Percentiles rank a stretch among this genome's conserved stretches.
Evolutionary conservation across 2,113 vertebrate species (phyloP).

Genomic region (Saguinus midas): DNA sequence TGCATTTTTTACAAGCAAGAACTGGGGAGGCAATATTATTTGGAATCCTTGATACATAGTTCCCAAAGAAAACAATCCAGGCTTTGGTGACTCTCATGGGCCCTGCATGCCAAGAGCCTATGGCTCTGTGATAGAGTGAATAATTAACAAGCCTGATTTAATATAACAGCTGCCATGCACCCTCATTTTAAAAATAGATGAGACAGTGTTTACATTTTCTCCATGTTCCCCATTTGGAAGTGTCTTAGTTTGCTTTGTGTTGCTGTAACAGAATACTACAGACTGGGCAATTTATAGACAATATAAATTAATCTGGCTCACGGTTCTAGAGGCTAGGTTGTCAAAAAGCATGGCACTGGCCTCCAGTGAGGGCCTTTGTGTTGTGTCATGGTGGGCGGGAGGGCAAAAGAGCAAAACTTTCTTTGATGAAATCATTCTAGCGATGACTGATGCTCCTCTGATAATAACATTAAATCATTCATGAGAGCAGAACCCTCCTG

Average conservation of each 20-base stretch:
- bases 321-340: neutral
- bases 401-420: neutral
- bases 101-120: fast-evolving
- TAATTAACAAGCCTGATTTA: neutral
- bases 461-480: neutral
- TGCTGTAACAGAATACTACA: neutral
- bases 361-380: neutral
- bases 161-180: neutral
- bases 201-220: neutral
- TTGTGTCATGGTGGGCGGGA: neutral
- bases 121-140: neutral
- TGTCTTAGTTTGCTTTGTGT: neutral
- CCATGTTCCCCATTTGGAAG: neutral
- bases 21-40: fast-evolving
- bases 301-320: neutral
- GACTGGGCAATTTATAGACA: neutral
- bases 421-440: neutral
- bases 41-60: too few species aligned
- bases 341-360: neutral
- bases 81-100: fast-evolving
- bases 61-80: neutral
- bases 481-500: neutral
- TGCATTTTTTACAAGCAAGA: neutral
- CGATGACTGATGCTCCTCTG: neutral
- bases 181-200: neutral